Percentiles rank a stretch among this genome's conserved stretches.
Conservation (phyloP, 2,888 invertebrate genomes). For the Fissipunctia ypsillon region DNA sequence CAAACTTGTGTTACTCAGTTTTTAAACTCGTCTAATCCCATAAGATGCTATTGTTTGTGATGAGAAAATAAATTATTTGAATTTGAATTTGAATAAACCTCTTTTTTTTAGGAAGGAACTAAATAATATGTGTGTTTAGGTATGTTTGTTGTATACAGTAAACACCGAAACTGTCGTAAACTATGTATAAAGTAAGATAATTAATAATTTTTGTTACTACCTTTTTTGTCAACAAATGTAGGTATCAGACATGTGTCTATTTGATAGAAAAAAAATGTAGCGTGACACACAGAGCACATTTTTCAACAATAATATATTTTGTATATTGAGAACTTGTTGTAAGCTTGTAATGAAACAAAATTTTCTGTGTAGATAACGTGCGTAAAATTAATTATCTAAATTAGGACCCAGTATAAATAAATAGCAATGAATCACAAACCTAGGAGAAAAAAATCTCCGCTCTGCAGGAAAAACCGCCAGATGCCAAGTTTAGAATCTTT, state of each 20-base stretch:
- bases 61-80: too few relatives aligned
- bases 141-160: not conserved
- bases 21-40: too few relatives aligned
- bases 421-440: conserved; percentile 63
- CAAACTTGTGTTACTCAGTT: too few relatives aligned
- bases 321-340: not conserved
- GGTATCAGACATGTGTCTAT: not conserved
- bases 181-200: not conserved
- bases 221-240: not conserved
- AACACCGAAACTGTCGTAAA: not conserved
- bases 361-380: conserved; percentile 27
- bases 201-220: not conserved
- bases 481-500: conserved; percentile 27
- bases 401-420: conserved; percentile 8
- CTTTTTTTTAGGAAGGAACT: not conserved
- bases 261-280: not conserved
- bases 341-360: conserved; percentile 32
- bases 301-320: not conserved
- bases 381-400: conserved; percentile 11
- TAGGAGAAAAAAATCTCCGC: conserved; percentile 50
- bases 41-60: too few relatives aligned
- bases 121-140: not conserved
- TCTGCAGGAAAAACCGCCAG: conserved; percentile 39
- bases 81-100: too few relatives aligned
- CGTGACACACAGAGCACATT: conserved; percentile 1